These are phyloP conservation scores for Carassius auratus DNA, from an alignment of 2,113 vertebrate species.

Conservation along the genomic window DNA sequence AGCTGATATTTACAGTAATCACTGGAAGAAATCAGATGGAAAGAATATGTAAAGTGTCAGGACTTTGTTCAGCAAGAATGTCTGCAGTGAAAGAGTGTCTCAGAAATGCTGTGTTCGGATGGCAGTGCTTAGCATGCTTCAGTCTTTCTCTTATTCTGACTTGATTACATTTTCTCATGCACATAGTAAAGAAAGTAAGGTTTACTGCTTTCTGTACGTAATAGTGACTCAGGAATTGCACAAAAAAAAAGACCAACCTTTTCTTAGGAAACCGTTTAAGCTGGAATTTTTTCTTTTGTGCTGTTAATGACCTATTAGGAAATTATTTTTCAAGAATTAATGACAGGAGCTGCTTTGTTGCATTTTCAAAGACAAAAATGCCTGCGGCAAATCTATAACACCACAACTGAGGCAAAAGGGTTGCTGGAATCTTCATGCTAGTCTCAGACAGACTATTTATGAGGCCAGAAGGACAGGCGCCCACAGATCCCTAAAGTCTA, in stretches of 20 bases:
- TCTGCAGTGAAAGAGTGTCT: slow-evolving; percentile 4
- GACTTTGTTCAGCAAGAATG: too few relatives aligned
- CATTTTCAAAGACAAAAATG: neutral
- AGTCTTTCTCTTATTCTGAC: too few relatives aligned
- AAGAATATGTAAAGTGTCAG: neutral
- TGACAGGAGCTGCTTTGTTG: slow-evolving; percentile 25
- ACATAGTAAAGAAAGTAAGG: slow-evolving; percentile 55
- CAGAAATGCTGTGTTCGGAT: too few relatives aligned
- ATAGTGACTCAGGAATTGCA: slow-evolving; percentile 52
- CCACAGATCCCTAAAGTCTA: slow-evolving; percentile 79
- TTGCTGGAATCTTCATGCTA: slow-evolving; percentile 85
- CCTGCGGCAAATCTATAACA: neutral
- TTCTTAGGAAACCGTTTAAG: slow-evolving; percentile 26
- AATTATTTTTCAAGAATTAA: slow-evolving; percentile 10
- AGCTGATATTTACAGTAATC: neutral
- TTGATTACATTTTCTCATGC: neutral
- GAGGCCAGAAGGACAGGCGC: slow-evolving; percentile 80
- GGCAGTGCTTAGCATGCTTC: too few relatives aligned
- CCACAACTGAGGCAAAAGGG: slow-evolving; percentile 68
- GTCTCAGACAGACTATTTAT: slow-evolving; percentile 78
- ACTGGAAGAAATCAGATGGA: neutral
- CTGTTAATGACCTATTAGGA: neutral
- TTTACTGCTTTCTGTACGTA: slow-evolving; percentile 39
- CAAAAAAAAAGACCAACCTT: slow-evolving; percentile 27
- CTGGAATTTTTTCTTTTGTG: neutral